Base-by-base conservation (phyloP, 2,888 invertebrate genomes). In the Eupithecia exiguata region DNA sequence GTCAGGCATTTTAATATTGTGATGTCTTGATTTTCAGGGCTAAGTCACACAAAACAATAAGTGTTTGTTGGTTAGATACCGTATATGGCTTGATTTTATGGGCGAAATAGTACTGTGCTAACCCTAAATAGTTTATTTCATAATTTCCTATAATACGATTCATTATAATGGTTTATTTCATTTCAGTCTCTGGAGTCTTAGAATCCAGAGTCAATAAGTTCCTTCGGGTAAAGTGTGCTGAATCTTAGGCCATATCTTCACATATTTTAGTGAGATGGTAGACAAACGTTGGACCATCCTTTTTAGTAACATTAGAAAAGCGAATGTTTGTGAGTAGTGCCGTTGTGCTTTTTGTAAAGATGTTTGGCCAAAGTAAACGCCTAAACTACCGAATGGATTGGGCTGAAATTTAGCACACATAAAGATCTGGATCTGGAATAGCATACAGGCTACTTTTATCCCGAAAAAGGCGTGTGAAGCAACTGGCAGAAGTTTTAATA, bases 1-100 rank as follows among this genome's bases (percentile, higher is more conserved):
- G 80, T 68, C 70, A 68, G 68, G 35, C 70, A 72, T 72, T 72
- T 71, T 75, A 75, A 70, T 68, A 72, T 68, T 53, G 63, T 72
- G 68, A 75, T 68, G 70, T 65, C 72, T 75, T 72, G 70, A 70
- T 75, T 75, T 72, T 72, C 25, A 43, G 30, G 61, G 49, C 25
- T 46, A n/a, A 43, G 58, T 61, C 25, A n/a, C 62, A 16, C 16
- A 35, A 62, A 35, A 35, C 18, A 62, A 35, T 62, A 18, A 35
- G 35, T 16, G 0, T 46, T 18, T 46, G 18, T 46, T 1, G 43
- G 46, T 46, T 18, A 46, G 18, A 6, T n/a, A 46, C 46, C 46
- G 6, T n/a, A 49, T n/a, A 9, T 9, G n/a, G n/a, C 43, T n/a
- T 5, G n/a, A 3, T 49, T 49, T 10, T 21, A 49, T 10, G n/a